These are phyloP conservation scores for Pygoscelis antarcticus DNA, from an alignment of 2,113 vertebrate species.

Conservation along the genomic window DNA sequence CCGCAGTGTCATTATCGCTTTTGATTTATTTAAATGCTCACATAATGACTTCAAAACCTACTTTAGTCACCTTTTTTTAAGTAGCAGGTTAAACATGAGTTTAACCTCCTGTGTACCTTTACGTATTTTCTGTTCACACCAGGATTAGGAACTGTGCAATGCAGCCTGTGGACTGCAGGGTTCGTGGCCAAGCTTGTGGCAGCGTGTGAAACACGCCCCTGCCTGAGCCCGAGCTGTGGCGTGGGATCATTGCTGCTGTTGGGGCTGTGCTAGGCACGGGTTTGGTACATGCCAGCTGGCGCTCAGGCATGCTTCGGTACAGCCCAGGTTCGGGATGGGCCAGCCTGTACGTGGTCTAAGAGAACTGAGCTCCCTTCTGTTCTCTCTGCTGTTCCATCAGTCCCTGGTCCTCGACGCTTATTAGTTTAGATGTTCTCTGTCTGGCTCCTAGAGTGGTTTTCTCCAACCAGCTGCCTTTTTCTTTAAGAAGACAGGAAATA, in stretches of 20 bases:
- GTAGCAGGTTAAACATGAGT: not conserved
- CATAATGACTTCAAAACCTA: not conserved
- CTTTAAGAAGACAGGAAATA: not conserved
- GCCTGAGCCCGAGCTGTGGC: not conserved
- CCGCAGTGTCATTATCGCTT: not conserved
- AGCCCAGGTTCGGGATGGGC: not conserved
- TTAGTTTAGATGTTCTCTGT: not conserved
- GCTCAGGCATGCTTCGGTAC: accelerated
- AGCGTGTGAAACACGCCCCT: not conserved
- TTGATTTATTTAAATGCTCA: not conserved
- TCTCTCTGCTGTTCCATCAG: not conserved
- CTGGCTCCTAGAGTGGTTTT: not conserved
- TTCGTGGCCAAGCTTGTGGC: not conserved
- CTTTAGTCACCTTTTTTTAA: not conserved
- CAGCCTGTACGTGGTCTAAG: accelerated
- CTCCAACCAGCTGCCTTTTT: not conserved
- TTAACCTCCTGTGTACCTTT: not conserved
- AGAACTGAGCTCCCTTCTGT: accelerated
- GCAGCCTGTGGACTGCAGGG: not conserved
- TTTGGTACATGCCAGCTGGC: not conserved
- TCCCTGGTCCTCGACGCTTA: accelerated
- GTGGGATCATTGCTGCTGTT: not conserved
- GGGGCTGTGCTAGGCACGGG: too few relatives aligned
- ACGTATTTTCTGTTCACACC: not conserved
- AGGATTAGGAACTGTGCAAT: accelerated